These are phyloP conservation scores for Anoplolepis gracilipes DNA, from an alignment of 1,140 invertebrate genomes.

Conservation along the genomic window DNA sequence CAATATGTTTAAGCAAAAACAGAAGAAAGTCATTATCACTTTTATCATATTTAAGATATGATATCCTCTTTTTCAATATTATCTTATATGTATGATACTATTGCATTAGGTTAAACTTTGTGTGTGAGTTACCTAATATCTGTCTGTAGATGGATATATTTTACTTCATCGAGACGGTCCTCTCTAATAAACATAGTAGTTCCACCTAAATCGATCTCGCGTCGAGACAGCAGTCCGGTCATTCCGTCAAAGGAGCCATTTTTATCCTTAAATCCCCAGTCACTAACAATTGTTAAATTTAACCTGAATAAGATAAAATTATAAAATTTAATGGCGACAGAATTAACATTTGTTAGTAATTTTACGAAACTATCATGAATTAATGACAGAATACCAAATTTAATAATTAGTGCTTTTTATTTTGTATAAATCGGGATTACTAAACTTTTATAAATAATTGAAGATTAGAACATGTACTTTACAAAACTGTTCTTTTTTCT, in stretches of 20 bases:
- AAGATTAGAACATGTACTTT: neutral
- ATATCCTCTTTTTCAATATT: too few species aligned
- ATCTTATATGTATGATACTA: neutral
- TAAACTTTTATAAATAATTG: neutral
- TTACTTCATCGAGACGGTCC: slow-evolving; percentile 86
- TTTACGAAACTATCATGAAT: too few species aligned
- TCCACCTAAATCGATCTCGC: slow-evolving; percentile 88
- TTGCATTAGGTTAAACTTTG: too few species aligned
- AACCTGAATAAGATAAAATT: slow-evolving; percentile 68
- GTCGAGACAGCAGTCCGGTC: slow-evolving; percentile 87
- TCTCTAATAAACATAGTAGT: slow-evolving; percentile 87
- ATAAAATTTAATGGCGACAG: too few species aligned
- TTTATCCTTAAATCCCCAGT: slow-evolving; percentile 87
- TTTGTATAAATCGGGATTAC: neutral
- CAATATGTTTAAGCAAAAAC: too few species aligned
- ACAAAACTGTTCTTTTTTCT: too few species aligned
- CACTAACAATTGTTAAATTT: slow-evolving; percentile 83
- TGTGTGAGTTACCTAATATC: slow-evolving; percentile 85
- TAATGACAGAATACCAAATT: too few species aligned
- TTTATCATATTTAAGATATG: too few species aligned
- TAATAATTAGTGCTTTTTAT: too few species aligned
- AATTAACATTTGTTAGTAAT: too few species aligned
- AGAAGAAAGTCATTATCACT: too few species aligned
- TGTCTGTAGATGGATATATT: slow-evolving; percentile 88
- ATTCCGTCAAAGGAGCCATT: slow-evolving; percentile 88